These are phyloP conservation scores for Bucco capensis DNA, from an alignment of 2,113 vertebrate genomes.

Conservation along the genomic window DNA sequence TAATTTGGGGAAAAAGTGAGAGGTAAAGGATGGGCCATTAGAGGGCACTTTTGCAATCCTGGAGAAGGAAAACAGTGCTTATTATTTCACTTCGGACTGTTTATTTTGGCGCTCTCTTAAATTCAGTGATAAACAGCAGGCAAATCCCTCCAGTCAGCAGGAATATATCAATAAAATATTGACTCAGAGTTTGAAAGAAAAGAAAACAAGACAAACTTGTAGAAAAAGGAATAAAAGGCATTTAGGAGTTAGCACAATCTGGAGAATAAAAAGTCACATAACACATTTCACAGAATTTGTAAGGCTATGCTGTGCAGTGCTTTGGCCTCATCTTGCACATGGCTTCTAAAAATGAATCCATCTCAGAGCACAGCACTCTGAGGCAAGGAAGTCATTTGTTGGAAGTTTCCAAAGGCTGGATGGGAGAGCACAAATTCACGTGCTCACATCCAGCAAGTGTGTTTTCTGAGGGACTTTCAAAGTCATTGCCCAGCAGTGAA, in stretches of 20 bases:
- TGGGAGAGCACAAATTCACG: neutral
- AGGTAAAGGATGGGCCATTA: constrained; percentile 46
- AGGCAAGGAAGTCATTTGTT: neutral
- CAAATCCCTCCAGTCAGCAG: constrained; percentile 46
- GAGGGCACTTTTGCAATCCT: constrained; percentile 71
- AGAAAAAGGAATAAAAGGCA: constrained; percentile 2
- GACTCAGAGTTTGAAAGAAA: constrained; percentile 33
- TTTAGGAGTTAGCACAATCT: neutral
- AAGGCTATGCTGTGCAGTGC: neutral
- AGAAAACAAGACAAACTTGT: neutral
- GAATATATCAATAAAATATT: constrained; percentile 40
- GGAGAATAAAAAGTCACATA: neutral
- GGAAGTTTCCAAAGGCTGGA: neutral
- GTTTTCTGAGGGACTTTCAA: neutral
- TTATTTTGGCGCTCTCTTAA: constrained; percentile 44
- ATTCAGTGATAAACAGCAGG: constrained; percentile 42
- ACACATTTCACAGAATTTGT: neutral
- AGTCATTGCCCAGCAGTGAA: neutral
- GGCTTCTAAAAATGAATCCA: neutral
- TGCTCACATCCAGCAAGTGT: neutral
- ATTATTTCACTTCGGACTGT: constrained; percentile 33
- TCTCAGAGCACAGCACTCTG: neutral
- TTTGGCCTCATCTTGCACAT: neutral
- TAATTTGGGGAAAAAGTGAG: neutral
- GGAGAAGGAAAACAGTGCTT: constrained; percentile 38